Conservation (phyloP, 2,113 vertebrate genomes). For the Tautogolabrus adspersus region DNA sequence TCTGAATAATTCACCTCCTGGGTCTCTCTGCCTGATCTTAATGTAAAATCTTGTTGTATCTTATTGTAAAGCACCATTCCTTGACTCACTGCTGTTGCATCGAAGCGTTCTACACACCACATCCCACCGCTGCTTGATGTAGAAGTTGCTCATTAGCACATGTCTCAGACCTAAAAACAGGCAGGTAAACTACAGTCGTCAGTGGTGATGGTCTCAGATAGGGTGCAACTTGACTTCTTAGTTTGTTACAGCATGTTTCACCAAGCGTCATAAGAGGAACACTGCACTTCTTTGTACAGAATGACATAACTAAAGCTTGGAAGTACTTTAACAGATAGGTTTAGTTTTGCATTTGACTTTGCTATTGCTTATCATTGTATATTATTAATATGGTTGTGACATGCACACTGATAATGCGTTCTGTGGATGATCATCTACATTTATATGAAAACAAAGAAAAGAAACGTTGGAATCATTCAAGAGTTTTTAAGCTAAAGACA, state of each 20-base stretch:
- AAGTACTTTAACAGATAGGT: conserved; percentile 56
- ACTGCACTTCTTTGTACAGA: conserved; percentile 65
- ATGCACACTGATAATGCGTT: conserved; percentile 43
- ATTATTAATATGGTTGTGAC: conserved; percentile 57
- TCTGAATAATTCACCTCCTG: conserved; percentile 52
- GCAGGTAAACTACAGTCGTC: conserved; percentile 13
- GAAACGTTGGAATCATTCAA: conserved; percentile 1
- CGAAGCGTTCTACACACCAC: conserved; percentile 56
- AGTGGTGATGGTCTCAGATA: conserved; percentile 38
- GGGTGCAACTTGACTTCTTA: conserved; percentile 31
- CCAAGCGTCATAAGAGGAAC: conserved; percentile 23
- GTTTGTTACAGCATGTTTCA: conserved; percentile 54
- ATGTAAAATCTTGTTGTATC: conserved; percentile 77
- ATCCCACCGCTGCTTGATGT: conserved; percentile 55
- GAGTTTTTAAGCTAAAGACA: conserved; percentile 46
- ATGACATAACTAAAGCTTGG: conserved; percentile 55
- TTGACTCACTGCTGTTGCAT: conserved; percentile 63
- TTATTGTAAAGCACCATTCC: conserved; percentile 81
- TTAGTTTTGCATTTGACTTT: conserved; percentile 71
- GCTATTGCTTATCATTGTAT: conserved; percentile 60
- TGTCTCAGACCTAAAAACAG: conserved; percentile 39
- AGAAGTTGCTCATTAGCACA: conserved; percentile 57
- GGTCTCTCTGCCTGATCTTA: conserved; percentile 72
- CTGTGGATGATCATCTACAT: conserved; percentile 28
- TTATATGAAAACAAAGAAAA: conserved; percentile 25